phyloP scores from a whole-genome alignment of 2,888 invertebrate genomes.

The Rhagonycha fulva region DNA sequence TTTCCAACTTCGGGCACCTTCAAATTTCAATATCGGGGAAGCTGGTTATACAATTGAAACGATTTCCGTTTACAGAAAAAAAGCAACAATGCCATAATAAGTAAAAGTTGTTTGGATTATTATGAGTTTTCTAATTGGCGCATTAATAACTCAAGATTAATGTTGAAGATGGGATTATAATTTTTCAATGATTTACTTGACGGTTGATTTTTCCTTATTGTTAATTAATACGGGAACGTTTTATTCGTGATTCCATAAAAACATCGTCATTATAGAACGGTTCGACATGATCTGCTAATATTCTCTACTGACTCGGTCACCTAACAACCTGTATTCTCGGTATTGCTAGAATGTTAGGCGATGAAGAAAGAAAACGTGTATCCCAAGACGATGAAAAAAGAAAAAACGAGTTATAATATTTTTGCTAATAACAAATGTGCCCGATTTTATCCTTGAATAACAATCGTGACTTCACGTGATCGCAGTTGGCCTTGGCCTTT shows the following conservation, averaged over 20 bases:
- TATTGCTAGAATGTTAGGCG: background rate
- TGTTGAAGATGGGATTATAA: background rate
- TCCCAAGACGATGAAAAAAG: slow-evolving; percentile 11
- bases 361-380: background rate
- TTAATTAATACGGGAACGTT: background rate
- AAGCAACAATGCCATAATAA: background rate
- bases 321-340: slow-evolving; percentile 25
- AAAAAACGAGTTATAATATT: slow-evolving; percentile 27
- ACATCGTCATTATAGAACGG: background rate
- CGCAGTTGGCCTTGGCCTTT: slow-evolving; percentile 37
- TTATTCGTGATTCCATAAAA: background rate
- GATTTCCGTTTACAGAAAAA: background rate
- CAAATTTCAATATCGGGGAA: background rate
- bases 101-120: background rate
- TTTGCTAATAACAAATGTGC: slow-evolving; percentile 28
- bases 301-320: slow-evolving; percentile 27
- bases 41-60: background rate
- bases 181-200: background rate
- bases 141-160: background rate
- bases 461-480: slow-evolving; percentile 37
- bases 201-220: background rate
- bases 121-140: background rate
- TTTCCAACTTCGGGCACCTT: background rate
- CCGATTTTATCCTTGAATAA: slow-evolving; percentile 30
- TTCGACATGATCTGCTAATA: background rate